Conservation (phyloP, 2,888 invertebrate genomes). For the Zonitis immaculata region DNA sequence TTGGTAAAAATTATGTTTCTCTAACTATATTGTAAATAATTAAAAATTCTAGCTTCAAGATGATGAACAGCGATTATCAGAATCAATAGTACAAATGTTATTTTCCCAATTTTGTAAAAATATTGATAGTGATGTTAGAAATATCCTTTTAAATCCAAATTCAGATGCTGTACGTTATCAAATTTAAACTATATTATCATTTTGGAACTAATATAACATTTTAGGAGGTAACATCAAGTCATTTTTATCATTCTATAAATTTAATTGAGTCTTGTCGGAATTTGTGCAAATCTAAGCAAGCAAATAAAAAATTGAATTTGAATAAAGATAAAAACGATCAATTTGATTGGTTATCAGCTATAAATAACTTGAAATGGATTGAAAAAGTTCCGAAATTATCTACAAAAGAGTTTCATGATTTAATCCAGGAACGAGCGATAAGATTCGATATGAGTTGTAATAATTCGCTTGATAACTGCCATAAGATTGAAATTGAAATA, state of each 20-base stretch:
- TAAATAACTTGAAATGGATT: slow-evolving; percentile 21
- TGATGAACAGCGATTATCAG: slow-evolving; percentile 54
- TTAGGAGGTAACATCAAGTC: slow-evolving; percentile 21
- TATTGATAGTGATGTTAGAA: slow-evolving; percentile 50
- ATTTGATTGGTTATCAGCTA: slow-evolving; percentile 1
- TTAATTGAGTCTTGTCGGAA: slow-evolving; percentile 22
- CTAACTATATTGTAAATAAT: too few relatives aligned
- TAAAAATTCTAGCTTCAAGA: slow-evolving; percentile 42
- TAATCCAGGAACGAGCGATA: slow-evolving; percentile 31
- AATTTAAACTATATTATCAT: not conserved
- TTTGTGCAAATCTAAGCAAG: slow-evolving; percentile 11
- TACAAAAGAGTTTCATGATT: slow-evolving; percentile 26
- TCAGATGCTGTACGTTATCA: slow-evolving; percentile 49
- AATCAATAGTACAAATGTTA: slow-evolving; percentile 64
- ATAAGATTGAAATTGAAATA: slow-evolving; percentile 50
- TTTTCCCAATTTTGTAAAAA: slow-evolving; percentile 58
- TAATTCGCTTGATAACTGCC: not conserved
- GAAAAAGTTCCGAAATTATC: slow-evolving; percentile 26
- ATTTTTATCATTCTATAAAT: slow-evolving; percentile 16
- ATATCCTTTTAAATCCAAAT: slow-evolving; percentile 63
- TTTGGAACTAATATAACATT: slow-evolving; percentile 6
- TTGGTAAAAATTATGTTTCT: slow-evolving; percentile 51
- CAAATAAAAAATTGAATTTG: slow-evolving; percentile 4
- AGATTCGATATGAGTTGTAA: slow-evolving; percentile 23
- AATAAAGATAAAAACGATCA: not conserved